Evolutionary conservation across 2,113 vertebrate genomes (phyloP).

Genomic region (Chroicocephalus ridibundus): DNA sequence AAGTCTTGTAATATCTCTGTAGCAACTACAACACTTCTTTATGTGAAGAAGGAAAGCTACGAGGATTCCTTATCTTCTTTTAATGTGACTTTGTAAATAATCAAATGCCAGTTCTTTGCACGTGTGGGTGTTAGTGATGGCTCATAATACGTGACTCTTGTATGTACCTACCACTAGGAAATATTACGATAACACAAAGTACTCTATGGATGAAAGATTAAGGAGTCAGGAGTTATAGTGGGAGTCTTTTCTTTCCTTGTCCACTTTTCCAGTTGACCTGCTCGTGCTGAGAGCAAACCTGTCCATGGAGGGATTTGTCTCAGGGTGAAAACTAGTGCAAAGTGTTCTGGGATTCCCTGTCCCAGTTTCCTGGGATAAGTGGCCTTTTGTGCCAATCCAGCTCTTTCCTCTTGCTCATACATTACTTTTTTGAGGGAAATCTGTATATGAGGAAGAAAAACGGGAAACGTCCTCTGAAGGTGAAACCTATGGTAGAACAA

Average conservation of each 20-base stretch:
- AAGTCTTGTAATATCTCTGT: neutral
- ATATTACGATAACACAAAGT: neutral
- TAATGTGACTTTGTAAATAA: neutral
- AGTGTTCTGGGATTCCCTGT: neutral
- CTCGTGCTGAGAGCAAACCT: neutral
- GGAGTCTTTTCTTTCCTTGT: neutral
- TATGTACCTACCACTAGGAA: neutral
- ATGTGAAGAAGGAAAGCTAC: neutral
- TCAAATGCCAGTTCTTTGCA: neutral
- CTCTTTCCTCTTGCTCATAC: neutral
- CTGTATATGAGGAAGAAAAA: neutral
- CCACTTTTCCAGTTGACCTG: neutral
- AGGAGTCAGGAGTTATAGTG: neutral
- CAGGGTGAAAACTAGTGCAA: neutral
- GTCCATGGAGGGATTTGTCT: neutral
- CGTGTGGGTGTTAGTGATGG: neutral
- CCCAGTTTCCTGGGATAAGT: neutral
- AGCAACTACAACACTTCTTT: neutral
- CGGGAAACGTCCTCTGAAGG: neutral
- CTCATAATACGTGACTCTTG: neutral
- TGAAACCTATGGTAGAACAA: neutral
- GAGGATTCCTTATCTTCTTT: neutral
- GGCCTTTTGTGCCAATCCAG: neutral
- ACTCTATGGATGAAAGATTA: neutral
- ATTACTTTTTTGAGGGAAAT: neutral